Percentiles rank a stretch among this genome's conserved stretches.
Conservation (phyloP, 2,113 vertebrate species). For the Prolemur simus region DNA sequence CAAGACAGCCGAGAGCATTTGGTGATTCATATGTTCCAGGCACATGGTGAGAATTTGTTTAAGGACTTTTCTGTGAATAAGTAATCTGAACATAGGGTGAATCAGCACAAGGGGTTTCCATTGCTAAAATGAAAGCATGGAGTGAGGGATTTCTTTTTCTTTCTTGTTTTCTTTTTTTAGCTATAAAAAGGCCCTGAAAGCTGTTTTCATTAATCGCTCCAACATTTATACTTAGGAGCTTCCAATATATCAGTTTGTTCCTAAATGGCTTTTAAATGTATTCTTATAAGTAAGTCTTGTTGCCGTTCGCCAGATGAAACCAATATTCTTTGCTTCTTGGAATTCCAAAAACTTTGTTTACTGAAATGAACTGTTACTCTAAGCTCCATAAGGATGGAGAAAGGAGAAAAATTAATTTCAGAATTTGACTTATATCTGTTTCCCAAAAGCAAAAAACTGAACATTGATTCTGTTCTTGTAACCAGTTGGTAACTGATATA, state of each 20-base stretch:
- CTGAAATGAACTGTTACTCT: not conserved
- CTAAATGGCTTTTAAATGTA: not conserved
- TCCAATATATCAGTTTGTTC: not conserved
- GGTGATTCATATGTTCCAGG: not conserved
- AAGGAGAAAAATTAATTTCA: constrained; percentile 6
- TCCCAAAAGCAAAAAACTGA: constrained; percentile 37
- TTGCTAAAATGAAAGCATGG: not conserved
- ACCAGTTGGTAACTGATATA: not conserved
- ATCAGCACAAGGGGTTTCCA: not conserved
- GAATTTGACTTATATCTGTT: not conserved
- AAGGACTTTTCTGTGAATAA: not conserved
- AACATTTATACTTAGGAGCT: not conserved
- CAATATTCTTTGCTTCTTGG: not conserved
- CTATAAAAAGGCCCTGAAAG: not conserved
- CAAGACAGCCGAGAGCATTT: not conserved
- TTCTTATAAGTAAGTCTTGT: not conserved
- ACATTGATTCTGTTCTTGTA: not conserved
- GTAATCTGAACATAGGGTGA: not conserved
- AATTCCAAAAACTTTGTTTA: constrained; percentile 36
- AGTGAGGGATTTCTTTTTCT: not conserved
- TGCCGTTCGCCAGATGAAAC: not conserved
- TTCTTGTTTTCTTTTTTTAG: not conserved
- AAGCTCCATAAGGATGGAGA: not conserved
- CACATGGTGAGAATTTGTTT: not conserved
- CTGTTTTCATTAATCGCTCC: constrained; percentile 30